phyloP scores from a whole-genome alignment of 2,888 invertebrate species.

The Pantelozetes paolii region DNA sequence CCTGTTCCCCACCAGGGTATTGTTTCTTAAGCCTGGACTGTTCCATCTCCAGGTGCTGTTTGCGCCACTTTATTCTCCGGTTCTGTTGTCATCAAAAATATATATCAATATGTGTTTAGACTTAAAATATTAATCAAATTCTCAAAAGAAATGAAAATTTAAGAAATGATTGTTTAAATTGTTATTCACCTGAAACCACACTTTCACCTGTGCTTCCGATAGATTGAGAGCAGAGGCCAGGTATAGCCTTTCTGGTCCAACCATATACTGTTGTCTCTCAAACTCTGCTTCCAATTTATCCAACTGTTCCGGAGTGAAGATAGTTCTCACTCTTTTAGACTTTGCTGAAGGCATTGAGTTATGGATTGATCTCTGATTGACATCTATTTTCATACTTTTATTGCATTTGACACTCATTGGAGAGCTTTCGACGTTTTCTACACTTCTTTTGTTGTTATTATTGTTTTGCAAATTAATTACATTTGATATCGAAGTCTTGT shows the following conservation, averaged over 20 bases:
- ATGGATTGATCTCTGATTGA: background rate
- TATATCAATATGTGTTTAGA: too few relatives aligned
- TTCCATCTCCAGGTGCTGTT: conserved; percentile 72
- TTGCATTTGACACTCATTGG: too few relatives aligned
- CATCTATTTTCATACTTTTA: conserved; percentile 1
- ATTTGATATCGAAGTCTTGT: background rate
- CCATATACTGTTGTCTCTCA: conserved; percentile 95
- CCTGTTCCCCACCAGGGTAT: background rate
- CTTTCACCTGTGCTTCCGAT: conserved; percentile 85
- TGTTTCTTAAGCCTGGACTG: background rate
- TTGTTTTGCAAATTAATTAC: background rate
- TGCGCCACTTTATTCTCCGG: conserved; percentile 90
- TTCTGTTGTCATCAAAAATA: conserved; percentile 55
- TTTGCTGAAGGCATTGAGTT: background rate
- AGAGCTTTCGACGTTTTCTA: background rate
- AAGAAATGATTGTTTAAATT: too few relatives aligned
- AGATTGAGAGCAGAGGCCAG: conserved; percentile 79
- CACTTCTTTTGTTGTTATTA: conserved; percentile 10
- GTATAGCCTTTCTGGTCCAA: conserved; percentile 87
- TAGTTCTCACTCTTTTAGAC: conserved; percentile 82
- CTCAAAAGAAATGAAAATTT: too few relatives aligned
- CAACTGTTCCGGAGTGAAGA: conserved; percentile 92
- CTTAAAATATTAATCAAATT: too few relatives aligned
- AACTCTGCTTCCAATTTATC: conserved; percentile 91
- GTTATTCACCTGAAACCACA: conserved; percentile 72